Evolutionary conservation across 2,888 invertebrate species (phyloP).

Genomic region (Cosmia trapezina): DNA sequence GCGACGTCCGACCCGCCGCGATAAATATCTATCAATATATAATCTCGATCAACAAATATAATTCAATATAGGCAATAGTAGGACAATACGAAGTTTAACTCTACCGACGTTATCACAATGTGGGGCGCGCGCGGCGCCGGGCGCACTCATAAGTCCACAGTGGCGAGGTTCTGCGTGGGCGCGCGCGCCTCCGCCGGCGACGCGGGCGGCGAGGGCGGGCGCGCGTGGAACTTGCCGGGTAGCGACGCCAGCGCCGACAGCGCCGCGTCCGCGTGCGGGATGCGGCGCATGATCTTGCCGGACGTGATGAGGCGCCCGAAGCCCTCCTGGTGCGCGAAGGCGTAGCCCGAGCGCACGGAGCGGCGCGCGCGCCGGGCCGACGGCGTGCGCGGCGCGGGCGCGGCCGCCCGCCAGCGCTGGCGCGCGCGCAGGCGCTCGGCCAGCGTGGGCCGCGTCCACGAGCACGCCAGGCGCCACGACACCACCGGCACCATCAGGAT

Average conservation of each 20-base stretch:
- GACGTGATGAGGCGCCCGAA: constrained; percentile 95
- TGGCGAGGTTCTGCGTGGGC: constrained; percentile 93
- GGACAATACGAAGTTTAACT: constrained; percentile 83
- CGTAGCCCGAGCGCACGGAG: constrained; percentile 98
- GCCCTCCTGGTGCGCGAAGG: constrained; percentile 97
- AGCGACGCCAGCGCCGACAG: constrained; percentile 91
- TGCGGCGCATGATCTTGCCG: constrained; percentile 97
- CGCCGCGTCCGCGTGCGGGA: constrained; percentile 95
- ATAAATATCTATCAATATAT: constrained; percentile 88
- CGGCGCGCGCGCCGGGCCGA: constrained; percentile 97
- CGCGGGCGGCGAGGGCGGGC: constrained; percentile 92
- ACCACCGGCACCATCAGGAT: constrained; percentile 98
- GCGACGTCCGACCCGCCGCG: constrained; percentile 81
- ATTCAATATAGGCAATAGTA: constrained; percentile 85
- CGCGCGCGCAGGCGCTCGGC: constrained; percentile 97
- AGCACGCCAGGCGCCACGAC: constrained; percentile 98
- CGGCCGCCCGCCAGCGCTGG: constrained; percentile 93
- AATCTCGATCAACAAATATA: constrained; percentile 86
- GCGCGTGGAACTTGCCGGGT: constrained; percentile 91
- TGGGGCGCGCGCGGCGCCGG: constrained; percentile 70
- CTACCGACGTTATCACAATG: constrained; percentile 86
- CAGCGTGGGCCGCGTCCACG: constrained; percentile 97
- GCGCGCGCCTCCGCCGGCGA: constrained; percentile 85
- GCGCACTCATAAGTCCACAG: constrained; percentile 92
- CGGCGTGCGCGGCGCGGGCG: constrained; percentile 95